phyloP scores from a whole-genome alignment of 2,113 vertebrate genomes.

The Rallus limicola region DNA sequence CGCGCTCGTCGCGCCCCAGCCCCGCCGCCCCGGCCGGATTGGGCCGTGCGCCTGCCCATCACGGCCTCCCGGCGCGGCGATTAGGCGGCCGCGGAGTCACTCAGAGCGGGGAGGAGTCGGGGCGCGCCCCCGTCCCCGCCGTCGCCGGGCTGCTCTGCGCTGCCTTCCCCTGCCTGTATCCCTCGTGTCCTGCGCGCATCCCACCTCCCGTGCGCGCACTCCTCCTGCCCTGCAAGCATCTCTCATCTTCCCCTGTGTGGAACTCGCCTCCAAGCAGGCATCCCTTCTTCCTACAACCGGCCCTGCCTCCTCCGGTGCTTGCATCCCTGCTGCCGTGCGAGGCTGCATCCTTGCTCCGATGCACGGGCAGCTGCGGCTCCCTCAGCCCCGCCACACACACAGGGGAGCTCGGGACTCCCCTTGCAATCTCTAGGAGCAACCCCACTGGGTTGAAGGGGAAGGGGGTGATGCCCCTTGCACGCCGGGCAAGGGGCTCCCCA shows the following conservation, averaged over 20 bases:
- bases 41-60: background rate
- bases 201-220: rapidly evolving
- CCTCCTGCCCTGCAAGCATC: background rate
- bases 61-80: background rate
- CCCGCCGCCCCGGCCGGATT: conserved; percentile 5
- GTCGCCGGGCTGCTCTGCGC: background rate
- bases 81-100: background rate
- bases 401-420: background rate
- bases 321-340: rapidly evolving
- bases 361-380: background rate
- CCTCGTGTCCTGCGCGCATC: too few relatives aligned
- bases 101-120: background rate
- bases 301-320: background rate
- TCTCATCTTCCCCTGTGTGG: background rate
- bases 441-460: too few relatives aligned
- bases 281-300: background rate
- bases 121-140: background rate
- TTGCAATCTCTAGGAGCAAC: background rate
- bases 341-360: background rate
- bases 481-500: rapidly evolving
- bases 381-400: background rate
- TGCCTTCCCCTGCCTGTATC: rapidly evolving
- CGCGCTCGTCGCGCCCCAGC: background rate
- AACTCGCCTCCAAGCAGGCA: background rate
- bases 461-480: too few relatives aligned